Percentiles rank a stretch among this genome's conserved stretches.
Conservation (phyloP, 2,113 vertebrate species). For the Willisornis vidua region DNA sequence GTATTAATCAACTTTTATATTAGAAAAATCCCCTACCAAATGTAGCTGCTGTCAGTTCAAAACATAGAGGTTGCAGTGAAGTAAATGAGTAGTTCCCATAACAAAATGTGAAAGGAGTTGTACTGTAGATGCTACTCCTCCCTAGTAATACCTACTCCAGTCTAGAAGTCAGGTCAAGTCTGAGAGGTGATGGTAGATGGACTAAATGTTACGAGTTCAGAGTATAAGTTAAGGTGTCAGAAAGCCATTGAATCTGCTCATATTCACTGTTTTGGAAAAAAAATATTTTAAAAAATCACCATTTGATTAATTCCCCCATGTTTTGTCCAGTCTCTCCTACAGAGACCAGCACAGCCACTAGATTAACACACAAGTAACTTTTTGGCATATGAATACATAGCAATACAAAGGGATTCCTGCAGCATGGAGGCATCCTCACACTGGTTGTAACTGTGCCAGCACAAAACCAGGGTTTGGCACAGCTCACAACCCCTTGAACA, state of each 20-base stretch:
- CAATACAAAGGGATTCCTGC: neutral
- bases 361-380: neutral
- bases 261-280: neutral
- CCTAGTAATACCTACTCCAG: neutral
- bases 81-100: neutral
- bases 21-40: neutral
- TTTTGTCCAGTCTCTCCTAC: neutral
- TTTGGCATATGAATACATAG: neutral
- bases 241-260: neutral
- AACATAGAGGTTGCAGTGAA: neutral
- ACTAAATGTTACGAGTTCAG: neutral
- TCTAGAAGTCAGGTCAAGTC: neutral
- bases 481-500: constrained; percentile 10
- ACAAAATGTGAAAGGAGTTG: neutral
- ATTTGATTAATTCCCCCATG: neutral
- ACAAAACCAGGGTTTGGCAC: neutral
- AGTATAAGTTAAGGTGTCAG: neutral
- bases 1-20: neutral
- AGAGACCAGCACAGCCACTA: neutral
- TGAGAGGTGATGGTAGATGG: neutral
- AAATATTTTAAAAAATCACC: neutral
- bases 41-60: neutral
- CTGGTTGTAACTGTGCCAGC: neutral
- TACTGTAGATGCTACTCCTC: neutral
- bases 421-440: neutral